These are phyloP conservation scores for Rhyzopertha dominica DNA, from an alignment of 1,140 invertebrate species.

Conservation along the genomic window DNA sequence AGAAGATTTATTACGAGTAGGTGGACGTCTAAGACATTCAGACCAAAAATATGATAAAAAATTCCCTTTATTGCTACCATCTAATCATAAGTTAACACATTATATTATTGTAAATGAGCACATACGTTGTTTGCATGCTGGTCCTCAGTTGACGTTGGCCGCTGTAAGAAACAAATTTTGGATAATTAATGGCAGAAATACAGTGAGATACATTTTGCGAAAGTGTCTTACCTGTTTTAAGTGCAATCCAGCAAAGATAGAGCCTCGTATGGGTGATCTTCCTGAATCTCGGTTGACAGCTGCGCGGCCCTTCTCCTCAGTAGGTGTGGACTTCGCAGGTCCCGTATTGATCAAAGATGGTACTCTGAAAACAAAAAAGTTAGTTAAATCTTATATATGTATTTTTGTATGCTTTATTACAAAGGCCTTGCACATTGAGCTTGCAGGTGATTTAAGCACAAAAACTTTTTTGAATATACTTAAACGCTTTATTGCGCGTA, in stretches of 20 bases:
- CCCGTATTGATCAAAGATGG: slow-evolving; percentile 25
- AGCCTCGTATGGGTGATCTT: slow-evolving; percentile 33
- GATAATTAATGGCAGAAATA: slow-evolving; percentile 17
- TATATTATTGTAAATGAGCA: slow-evolving; percentile 22
- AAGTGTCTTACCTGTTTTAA: slow-evolving; percentile 40
- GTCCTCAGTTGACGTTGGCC: slow-evolving; percentile 11
- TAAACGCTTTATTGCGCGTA: slow-evolving; percentile 37
- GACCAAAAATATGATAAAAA: slow-evolving; percentile 11
- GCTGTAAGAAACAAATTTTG: slow-evolving; percentile 19
- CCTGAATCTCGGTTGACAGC: slow-evolving; percentile 23
- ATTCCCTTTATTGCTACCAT: slow-evolving; percentile 21
- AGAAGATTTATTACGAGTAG: slow-evolving; percentile 19
- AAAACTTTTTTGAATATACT: slow-evolving; percentile 38
- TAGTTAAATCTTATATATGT: slow-evolving; percentile 36
- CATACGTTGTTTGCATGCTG: slow-evolving; percentile 14
- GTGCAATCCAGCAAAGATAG: slow-evolving; percentile 21
- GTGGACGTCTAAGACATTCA: slow-evolving; percentile 18
- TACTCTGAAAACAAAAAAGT: neutral
- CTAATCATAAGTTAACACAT: slow-evolving; percentile 13
- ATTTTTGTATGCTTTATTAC: slow-evolving; percentile 41
- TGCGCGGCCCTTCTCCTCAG: slow-evolving; percentile 24
- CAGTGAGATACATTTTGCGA: slow-evolving; percentile 16
- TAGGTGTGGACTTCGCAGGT: slow-evolving; percentile 37
- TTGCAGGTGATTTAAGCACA: slow-evolving; percentile 18
- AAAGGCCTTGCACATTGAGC: slow-evolving; percentile 34